Evolutionary conservation across 2,797 vertebrate species (phyloP).

Genomic region (Urosaurus nigricauda): DNA sequence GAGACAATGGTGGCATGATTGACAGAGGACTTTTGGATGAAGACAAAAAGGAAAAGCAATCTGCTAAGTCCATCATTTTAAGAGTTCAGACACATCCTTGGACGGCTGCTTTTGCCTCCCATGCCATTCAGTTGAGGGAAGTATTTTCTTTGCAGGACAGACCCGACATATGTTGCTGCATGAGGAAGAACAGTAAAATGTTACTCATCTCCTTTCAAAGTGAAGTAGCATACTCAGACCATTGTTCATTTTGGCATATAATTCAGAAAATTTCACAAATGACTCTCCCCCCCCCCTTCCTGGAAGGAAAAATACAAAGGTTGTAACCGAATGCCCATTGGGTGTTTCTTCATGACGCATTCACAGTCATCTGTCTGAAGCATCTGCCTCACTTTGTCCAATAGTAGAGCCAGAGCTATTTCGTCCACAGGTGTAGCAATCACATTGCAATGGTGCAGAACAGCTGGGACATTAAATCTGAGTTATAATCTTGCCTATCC

Average conservation of each 20-base stretch:
- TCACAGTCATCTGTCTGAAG: neutral
- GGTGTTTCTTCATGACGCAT: neutral
- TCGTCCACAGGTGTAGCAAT: neutral
- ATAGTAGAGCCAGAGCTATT: neutral
- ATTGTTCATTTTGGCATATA: neutral
- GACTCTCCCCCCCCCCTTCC: neutral
- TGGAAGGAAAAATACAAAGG: neutral
- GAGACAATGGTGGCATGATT: neutral
- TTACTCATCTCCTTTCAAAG: neutral
- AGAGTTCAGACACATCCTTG: neutral
- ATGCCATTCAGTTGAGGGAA: neutral
- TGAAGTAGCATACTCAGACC: neutral
- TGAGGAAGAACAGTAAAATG: neutral
- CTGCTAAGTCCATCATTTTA: too few species aligned
- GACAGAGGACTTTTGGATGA: neutral
- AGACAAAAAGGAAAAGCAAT: neutral
- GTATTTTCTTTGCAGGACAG: neutral
- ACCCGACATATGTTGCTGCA: neutral
- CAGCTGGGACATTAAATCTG: neutral
- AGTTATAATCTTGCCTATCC: conserved; percentile 25
- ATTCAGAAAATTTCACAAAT: neutral
- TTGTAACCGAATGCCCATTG: neutral
- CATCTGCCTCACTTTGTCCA: neutral
- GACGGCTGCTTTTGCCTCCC: neutral
- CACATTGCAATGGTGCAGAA: neutral